phyloP scores from a whole-genome alignment of 1,140 invertebrate species.

The Marisa cornuarietis region DNA sequence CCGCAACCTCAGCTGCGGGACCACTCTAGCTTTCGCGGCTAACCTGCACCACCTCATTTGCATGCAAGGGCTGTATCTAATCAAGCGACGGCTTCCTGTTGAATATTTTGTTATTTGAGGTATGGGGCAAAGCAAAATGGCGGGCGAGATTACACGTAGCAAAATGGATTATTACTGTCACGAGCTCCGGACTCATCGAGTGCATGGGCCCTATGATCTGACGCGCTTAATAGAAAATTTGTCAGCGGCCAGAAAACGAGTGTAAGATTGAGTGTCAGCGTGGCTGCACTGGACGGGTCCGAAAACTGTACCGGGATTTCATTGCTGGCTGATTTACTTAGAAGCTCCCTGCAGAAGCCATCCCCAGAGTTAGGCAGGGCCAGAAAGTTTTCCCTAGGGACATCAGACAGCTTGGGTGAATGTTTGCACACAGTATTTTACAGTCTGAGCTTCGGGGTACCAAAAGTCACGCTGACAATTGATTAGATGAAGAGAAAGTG shows the following conservation, averaged over 20 bases:
- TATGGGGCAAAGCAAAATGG: no score
- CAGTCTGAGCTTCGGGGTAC: slow-evolving; percentile 7
- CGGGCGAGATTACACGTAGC: neutral
- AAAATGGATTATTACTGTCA: slow-evolving; percentile 23
- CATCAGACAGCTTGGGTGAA: neutral
- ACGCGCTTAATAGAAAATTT: slow-evolving; percentile 25
- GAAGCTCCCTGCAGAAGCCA: slow-evolving; percentile 12
- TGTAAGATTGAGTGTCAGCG: slow-evolving; percentile 12
- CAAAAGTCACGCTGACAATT: slow-evolving; percentile 22
- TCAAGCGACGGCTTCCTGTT: no score
- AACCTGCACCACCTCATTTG: no score
- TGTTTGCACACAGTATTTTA: slow-evolving; percentile 24
- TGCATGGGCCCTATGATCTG: slow-evolving; percentile 14
- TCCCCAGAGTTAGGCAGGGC: neutral
- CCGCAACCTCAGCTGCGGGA: no score
- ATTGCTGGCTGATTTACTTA: slow-evolving; percentile 15
- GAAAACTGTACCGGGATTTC: neutral
- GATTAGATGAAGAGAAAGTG: slow-evolving; percentile 11
- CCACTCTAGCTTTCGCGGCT: no score
- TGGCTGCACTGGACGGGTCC: neutral
- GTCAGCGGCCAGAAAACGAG: slow-evolving; percentile 20
- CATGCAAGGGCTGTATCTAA: no score
- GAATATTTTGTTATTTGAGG: no score
- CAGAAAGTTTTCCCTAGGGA: neutral
- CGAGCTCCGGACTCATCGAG: neutral